Evolutionary conservation across 2,797 vertebrate species (phyloP).

Genomic region (Perodicticus potto): DNA sequence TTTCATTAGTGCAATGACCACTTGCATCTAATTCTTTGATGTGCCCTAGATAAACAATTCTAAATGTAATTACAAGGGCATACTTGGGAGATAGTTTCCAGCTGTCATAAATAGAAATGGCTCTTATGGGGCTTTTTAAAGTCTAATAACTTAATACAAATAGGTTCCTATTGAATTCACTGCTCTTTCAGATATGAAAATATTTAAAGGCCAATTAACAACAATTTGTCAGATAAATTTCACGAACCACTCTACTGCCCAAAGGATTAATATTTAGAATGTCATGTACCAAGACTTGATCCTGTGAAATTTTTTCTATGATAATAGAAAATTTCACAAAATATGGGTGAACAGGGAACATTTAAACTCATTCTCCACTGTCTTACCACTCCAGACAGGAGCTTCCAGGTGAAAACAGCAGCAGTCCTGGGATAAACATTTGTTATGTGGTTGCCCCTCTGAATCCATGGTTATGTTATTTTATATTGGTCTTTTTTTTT

Average conservation of each 20-base stretch:
- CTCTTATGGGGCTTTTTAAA: not conserved
- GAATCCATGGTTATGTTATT: not conserved
- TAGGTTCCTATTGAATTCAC: conserved; percentile 19
- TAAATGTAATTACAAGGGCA: conserved; percentile 74
- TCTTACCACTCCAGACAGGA: not conserved
- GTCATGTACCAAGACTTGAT: not conserved
- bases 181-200: conserved; percentile 49
- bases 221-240: conserved; percentile 15
- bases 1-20: conserved; percentile 79
- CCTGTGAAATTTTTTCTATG: not conserved
- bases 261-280: conserved; percentile 43
- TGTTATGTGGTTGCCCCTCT: no score
- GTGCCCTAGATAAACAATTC: conserved; percentile 75
- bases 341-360: not conserved
- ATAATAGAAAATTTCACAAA: not conserved
- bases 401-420: not conserved
- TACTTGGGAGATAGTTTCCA: conserved; percentile 68
- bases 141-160: conserved; percentile 71
- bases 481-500: not conserved
- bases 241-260: not conserved
- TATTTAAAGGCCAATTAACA: conserved; percentile 56
- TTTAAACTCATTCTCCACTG: not conserved
- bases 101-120: conserved; percentile 65
- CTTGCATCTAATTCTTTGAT: conserved; percentile 79
- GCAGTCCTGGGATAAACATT: not conserved